Base-by-base conservation (phyloP, 2,113 vertebrate genomes). In the Prinia subflava region DNA sequence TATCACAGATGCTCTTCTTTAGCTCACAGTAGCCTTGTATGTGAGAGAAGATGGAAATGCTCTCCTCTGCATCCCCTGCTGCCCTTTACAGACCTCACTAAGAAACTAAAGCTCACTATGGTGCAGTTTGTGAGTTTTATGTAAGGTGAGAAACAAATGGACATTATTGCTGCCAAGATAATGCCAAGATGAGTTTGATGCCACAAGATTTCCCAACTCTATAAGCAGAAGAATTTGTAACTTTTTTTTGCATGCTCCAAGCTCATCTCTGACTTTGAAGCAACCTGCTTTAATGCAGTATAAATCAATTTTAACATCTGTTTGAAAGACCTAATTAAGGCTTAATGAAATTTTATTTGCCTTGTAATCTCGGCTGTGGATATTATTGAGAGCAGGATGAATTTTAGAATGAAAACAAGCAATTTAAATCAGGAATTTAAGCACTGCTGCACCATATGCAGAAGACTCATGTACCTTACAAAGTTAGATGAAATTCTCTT, bases 391-490 rank as follows among this genome's bases (percentile, higher is more conserved):
- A 80, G 46, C 19, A 90, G 30, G 55, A 21, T 8, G 11, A 73
- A 60, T 60, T 83, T 89, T 15, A 76, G 25, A 89, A 49, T 23
- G n/a, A 81, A 90, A 86, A 85, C 17, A 62, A 87, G n/a, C 7
- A 56, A 71, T 25, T 57, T 46, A 83, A 80, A 81, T 83, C 24
- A 88, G 59, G 55, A 87, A 76, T 73, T 71, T 50, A 25, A 47
- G 53, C 15, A 11, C 1, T 46, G 39, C 39, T 56, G 11, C 63
- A 70, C 41, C 44, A 50, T 4, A 39, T 13, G 15, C 15, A 33
- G 27, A 70, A 56, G 11, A 76, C 46, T 50, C 20, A 47, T 0
- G 0, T 12, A 71, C 15, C 33, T 79, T 68, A 35, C 0, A 1
- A 68, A 87, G 25, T 50, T 13, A 53, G 19, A 69, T 24, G 4